Evolutionary conservation across 2,888 invertebrate genomes (phyloP), one percentile per base, ranked within the genome.

Genomic region (Helobdella robusta): DNA sequence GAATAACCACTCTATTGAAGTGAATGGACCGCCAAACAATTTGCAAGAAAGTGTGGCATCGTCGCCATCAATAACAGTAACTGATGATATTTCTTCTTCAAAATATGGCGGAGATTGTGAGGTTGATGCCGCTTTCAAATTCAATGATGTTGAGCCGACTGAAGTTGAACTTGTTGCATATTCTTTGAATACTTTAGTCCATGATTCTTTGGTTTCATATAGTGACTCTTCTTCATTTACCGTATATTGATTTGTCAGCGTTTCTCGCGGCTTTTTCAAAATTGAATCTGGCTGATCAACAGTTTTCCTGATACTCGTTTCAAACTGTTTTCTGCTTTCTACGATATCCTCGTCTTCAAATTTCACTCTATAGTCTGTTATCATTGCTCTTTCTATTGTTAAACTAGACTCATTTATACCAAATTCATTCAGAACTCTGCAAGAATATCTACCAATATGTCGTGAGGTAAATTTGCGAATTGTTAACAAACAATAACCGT

Each of bases 141-240:
- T 50, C 20, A 30, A 4, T 32, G 62, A 50, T 15, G 30, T 62
- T 62, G 56, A 30, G 28, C 32, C 56, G 8, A 30, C n/a, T 32
- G 50, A n/a, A n/a, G 32, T 34, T 50, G 8, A 32, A 30, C 23
- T 32, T 15, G 46, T 28, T 11, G 30, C 30, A 30, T 62, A 32
- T 59, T 59, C 59, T 8, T 34, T 59, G 3, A 44, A n/a, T 6
- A 50, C 25, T 6, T 62, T 62, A 11, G 23, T 62, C 62, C 62
- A 62, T 2, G 44, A 25, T 48, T 62, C 62, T 25, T 32, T 62
- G 50, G 35, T 34, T 50, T 62, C 62, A n/a, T 32, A 18, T 28
- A 62, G 50, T 8, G 62, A 62, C 32, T 62, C 62, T 62, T 62
- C 62, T 28, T 23, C 28, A n/a, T n/a, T n/a, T n/a, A n/a, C n/a